A percentile compares a stretch with the other conserved stretches of the same genome.
These are phyloP conservation scores for Nineta flava DNA, from an alignment of 2,888 invertebrate genomes.

Conservation along the genomic window DNA sequence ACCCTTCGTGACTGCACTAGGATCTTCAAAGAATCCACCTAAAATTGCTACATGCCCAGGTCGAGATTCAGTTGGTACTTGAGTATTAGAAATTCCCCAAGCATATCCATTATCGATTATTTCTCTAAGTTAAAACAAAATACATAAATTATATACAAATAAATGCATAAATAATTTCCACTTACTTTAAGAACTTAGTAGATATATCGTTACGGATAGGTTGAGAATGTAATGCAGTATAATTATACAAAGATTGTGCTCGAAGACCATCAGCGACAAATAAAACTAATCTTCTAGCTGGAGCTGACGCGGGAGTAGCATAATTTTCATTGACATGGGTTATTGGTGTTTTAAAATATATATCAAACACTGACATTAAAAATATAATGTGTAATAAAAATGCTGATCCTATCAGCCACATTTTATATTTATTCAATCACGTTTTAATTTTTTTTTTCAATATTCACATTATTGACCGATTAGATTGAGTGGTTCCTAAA, in stretches of 20 bases:
- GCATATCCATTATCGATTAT: slow-evolving; percentile 39
- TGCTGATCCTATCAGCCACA: slow-evolving; percentile 26
- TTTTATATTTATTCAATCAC: too few species aligned
- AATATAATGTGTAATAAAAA: slow-evolving; percentile 57
- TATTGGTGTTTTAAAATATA: slow-evolving; percentile 83
- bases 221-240: slow-evolving; percentile 20
- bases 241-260: slow-evolving; percentile 62
- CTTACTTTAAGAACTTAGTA: slow-evolving; percentile 31
- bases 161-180: slow-evolving; percentile 6
- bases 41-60: slow-evolving; percentile 95
- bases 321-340: slow-evolving; percentile 49
- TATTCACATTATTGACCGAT: too few species aligned
- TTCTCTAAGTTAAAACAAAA: slow-evolving; percentile 25
- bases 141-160: not conserved
- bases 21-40: slow-evolving; percentile 95
- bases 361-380: slow-evolving; percentile 75
- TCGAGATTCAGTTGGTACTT: slow-evolving; percentile 92
- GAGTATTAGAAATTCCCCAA: slow-evolving; percentile 77
- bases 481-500: too few species aligned
- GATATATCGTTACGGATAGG: not conserved
- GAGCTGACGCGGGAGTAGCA: slow-evolving; percentile 30
- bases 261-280: slow-evolving; percentile 88
- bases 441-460: too few species aligned
- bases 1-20: slow-evolving; percentile 85
- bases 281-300: slow-evolving; percentile 66